Percentiles rank a stretch among this genome's conserved stretches.
phyloP scores from a whole-genome alignment of 2,113 vertebrate genomes.

The Rutilus rutilus region DNA sequence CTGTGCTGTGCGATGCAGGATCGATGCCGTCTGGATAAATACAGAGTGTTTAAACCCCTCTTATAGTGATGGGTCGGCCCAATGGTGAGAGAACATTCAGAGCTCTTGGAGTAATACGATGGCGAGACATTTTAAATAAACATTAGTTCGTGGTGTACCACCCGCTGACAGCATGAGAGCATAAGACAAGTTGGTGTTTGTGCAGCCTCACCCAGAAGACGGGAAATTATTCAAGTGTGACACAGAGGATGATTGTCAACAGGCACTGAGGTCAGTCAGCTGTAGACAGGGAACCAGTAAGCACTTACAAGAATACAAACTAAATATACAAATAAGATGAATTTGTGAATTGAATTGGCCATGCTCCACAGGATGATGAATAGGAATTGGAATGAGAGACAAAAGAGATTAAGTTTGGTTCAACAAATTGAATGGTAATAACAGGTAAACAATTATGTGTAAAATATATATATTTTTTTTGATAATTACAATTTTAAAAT shows the following conservation, averaged over 20 bases:
- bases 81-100: slow-evolving; percentile 35
- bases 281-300: slow-evolving; percentile 14
- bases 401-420: background rate
- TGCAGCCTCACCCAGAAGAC: slow-evolving; percentile 36
- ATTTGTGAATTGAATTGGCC: background rate
- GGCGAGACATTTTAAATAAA: slow-evolving; percentile 46
- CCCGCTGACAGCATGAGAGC: slow-evolving; percentile 29
- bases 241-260: slow-evolving; percentile 39
- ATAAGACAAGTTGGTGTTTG: slow-evolving; percentile 33
- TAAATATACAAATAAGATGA: background rate
- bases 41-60: slow-evolving; percentile 31
- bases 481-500: background rate
- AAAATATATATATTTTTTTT: too few relatives aligned
- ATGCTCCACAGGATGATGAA: background rate
- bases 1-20: background rate
- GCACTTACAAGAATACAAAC: background rate
- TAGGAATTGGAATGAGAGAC: background rate
- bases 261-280: slow-evolving; percentile 19
- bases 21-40: background rate
- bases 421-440: background rate
- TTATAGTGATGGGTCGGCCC: slow-evolving; percentile 12
- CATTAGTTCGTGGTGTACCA: slow-evolving; percentile 36
- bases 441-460: background rate
- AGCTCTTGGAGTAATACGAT: slow-evolving; percentile 25
- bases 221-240: slow-evolving; percentile 50